These are phyloP conservation scores for Caerostris darwini DNA, from an alignment of 1,140 invertebrate species.

Conservation along the genomic window DNA sequence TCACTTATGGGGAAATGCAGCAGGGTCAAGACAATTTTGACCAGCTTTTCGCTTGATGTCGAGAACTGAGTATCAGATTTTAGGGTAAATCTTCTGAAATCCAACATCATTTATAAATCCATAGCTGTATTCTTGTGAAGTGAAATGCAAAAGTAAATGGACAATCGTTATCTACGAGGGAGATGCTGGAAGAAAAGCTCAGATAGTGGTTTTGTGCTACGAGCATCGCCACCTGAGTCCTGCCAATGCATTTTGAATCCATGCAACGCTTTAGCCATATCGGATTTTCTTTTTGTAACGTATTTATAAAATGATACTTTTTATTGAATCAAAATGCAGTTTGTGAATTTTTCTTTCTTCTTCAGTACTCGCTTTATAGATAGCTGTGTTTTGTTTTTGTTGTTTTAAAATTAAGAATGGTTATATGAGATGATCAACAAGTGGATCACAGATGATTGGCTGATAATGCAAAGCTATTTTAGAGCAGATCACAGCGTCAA, in stretches of 20 bases:
- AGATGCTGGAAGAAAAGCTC: background rate
- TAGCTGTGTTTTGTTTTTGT: too few species aligned
- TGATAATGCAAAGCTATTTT: too few species aligned
- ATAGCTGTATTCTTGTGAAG: background rate
- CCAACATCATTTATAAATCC: slow-evolving; percentile 44
- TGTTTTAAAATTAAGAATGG: too few species aligned
- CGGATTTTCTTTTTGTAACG: too few species aligned
- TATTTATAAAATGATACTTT: too few species aligned
- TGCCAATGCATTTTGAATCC: background rate
- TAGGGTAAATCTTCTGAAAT: slow-evolving; percentile 14
- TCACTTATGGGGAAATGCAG: background rate
- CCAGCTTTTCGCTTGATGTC: slow-evolving; percentile 13
- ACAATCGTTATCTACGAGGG: background rate
- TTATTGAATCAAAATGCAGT: too few species aligned
- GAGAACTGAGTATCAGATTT: slow-evolving; percentile 44
- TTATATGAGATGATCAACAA: too few species aligned
- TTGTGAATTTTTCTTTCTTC: too few species aligned
- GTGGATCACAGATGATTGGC: too few species aligned
- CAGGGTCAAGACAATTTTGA: background rate
- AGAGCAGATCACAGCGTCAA: too few species aligned
- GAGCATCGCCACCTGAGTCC: background rate
- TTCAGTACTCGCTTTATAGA: too few species aligned
- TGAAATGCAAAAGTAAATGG: slow-evolving; percentile 23
- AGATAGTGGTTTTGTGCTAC: background rate
- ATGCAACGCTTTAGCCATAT: too few species aligned